phyloP scores from a whole-genome alignment of 1,140 invertebrate species.

The Drosophila mojavensis region DNA sequence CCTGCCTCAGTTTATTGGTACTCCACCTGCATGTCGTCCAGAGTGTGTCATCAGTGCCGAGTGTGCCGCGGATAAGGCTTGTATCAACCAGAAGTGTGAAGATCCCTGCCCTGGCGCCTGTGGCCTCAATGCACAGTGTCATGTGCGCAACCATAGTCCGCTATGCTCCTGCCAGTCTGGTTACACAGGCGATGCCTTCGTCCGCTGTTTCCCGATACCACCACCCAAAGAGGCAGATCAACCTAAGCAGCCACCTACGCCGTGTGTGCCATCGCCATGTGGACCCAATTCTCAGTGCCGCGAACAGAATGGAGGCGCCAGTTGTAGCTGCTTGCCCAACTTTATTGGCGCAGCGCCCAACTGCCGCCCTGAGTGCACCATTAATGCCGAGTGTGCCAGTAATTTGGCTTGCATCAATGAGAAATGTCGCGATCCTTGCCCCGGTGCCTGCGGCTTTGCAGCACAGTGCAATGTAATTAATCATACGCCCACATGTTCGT shows the following conservation, averaged over 20 bases:
- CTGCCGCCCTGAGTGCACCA: constrained; percentile 90
- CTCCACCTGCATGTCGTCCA: constrained; percentile 90
- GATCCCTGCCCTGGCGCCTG: constrained; percentile 93
- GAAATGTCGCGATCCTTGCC: constrained; percentile 89
- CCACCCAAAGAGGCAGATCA: constrained; percentile 85
- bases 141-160: constrained; percentile 93
- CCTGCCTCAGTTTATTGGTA: constrained; percentile 89
- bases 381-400: constrained; percentile 89
- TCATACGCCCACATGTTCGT: constrained; percentile 89
- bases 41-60: constrained; percentile 93
- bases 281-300: constrained; percentile 89
- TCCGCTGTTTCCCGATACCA: constrained; percentile 87
- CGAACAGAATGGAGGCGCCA: constrained; percentile 86
- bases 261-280: constrained; percentile 90
- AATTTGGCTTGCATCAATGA: constrained; percentile 88
- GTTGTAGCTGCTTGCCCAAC: constrained; percentile 88
- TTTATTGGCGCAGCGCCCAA: constrained; percentile 89
- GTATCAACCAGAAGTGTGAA: constrained; percentile 92
- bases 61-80: constrained; percentile 91
- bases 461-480: constrained; percentile 88
- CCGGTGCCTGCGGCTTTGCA: constrained; percentile 88
- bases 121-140: constrained; percentile 91
- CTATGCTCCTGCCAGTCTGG: constrained; percentile 91
- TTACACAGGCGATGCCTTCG: constrained; percentile 93
- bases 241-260: constrained; percentile 86